Evolutionary conservation across 2,113 vertebrate species (phyloP), one percentile per base, ranked within the genome.

Genomic region (Phalacrocorax pelagicus): DNA sequence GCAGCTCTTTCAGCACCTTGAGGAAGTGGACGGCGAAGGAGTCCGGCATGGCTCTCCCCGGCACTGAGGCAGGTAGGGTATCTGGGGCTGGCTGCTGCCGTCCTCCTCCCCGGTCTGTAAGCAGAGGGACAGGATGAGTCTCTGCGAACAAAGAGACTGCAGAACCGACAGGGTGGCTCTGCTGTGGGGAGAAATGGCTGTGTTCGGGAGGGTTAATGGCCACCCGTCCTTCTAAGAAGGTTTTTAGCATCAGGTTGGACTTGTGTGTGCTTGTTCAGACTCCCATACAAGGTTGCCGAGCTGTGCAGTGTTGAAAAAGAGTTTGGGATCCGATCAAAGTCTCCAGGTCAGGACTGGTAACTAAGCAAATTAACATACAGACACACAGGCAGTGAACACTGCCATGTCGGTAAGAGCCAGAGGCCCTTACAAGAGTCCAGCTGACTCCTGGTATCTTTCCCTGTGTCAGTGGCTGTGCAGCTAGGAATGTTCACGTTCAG

Each of bases 1-100:
- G 98, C 94, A 99, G 97, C 98, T 99, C 99, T 96, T 97, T 98
- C 96, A 99, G 98, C 89, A 99, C 98, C 96, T 98, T 98, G 77
- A 99, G 98, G 95, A 98, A 99, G 88, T 99, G 99, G 92, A 99
- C 88, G 30, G 98, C 63, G 63, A 99, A 97, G 42, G 98, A 98
- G n/a, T 99, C 98, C 19, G 97, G 98, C 91, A 98, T 98, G 71
- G 66, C 74, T 85, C 85, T 57, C 72, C 22, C 23, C 0, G 0
- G 81, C 52, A 75, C 94, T 40, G 77, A 16, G 7, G 32, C 79
- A 80, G 90, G 73, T 87, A 61, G 12, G 75, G 3, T 87, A 29
- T 73, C 32, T 18, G 36, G 20, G 24, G 44, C 36, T 77, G 78
- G 29, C 80, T 65, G 83, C 58, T 67, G 57, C 59, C 3, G 11